These are phyloP conservation scores for Diarsia brunnea DNA, from an alignment of 2,888 invertebrate genomes.

Conservation along the genomic window DNA sequence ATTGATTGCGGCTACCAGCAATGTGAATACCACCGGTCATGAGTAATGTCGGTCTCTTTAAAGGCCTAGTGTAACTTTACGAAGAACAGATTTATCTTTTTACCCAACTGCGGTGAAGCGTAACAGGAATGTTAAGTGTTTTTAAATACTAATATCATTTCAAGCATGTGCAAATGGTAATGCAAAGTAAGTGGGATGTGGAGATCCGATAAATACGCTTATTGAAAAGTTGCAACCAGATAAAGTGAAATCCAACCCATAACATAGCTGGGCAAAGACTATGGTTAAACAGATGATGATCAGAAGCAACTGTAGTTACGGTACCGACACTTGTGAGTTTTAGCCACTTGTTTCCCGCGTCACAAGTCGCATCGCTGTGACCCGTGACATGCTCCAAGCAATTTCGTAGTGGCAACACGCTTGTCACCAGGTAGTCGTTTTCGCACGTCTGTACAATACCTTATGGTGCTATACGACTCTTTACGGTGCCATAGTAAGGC, in stretches of 20 bases:
- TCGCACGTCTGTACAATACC: constrained; percentile 3
- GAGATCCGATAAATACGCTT: background rate
- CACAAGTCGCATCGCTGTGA: background rate
- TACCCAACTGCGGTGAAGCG: no score
- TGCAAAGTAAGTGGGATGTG: background rate
- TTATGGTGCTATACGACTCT: constrained; percentile 15
- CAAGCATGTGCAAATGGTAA: background rate
- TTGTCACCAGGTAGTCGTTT: background rate
- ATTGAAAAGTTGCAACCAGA: background rate
- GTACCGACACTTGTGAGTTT: background rate
- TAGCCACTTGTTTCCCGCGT: background rate
- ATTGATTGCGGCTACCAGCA: background rate
- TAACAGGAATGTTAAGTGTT: no score
- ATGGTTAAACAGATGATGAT: background rate
- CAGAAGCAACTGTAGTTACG: background rate
- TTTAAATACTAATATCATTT: background rate
- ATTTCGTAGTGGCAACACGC: no score
- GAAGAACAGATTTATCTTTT: background rate
- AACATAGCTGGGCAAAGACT: background rate
- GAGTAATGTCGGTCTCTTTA: background rate
- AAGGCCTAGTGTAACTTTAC: background rate
- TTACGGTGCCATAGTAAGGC: constrained; percentile 10
- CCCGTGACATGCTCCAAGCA: background rate
- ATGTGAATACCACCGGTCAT: background rate
- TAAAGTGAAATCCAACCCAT: background rate